These are phyloP conservation scores for Drosophila carrolli DNA, from an alignment of 1,140 invertebrate species.

Conservation along the genomic window DNA sequence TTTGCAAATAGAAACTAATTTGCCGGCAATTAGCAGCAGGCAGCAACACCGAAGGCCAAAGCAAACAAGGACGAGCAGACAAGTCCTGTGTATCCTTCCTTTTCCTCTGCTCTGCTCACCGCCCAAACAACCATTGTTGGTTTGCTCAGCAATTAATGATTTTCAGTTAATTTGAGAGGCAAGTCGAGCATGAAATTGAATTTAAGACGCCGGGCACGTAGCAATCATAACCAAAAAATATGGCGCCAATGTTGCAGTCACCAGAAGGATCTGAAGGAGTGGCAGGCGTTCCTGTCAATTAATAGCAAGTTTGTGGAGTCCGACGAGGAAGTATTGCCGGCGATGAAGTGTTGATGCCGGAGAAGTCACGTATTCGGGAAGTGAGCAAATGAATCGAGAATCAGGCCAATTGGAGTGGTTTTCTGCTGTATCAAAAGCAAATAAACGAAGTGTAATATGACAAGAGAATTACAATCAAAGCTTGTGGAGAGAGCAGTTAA, in stretches of 20 bases:
- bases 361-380: constrained; percentile 41
- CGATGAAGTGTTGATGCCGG: constrained; percentile 23
- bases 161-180: constrained; percentile 54
- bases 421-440: background rate
- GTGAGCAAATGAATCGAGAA: constrained; percentile 36
- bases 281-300: constrained; percentile 30
- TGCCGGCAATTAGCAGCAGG: constrained; percentile 47
- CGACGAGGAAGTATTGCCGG: constrained; percentile 8
- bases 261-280: background rate
- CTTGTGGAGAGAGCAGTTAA: background rate
- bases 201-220: constrained; percentile 39
- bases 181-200: constrained; percentile 51
- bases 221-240: constrained; percentile 47
- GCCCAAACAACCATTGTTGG: constrained; percentile 14
- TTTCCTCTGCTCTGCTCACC: background rate
- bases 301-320: constrained; percentile 28
- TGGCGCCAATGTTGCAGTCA: background rate
- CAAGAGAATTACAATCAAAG: background rate
- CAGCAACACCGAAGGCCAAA: constrained; percentile 22
- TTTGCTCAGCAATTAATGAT: constrained; percentile 55
- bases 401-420: constrained; percentile 2
- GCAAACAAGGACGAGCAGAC: constrained; percentile 23
- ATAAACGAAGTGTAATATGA: background rate
- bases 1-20: constrained; percentile 57
- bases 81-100: constrained; percentile 2